phyloP scores from a whole-genome alignment of 1,140 invertebrate genomes.

The Drosophila subobscura region DNA sequence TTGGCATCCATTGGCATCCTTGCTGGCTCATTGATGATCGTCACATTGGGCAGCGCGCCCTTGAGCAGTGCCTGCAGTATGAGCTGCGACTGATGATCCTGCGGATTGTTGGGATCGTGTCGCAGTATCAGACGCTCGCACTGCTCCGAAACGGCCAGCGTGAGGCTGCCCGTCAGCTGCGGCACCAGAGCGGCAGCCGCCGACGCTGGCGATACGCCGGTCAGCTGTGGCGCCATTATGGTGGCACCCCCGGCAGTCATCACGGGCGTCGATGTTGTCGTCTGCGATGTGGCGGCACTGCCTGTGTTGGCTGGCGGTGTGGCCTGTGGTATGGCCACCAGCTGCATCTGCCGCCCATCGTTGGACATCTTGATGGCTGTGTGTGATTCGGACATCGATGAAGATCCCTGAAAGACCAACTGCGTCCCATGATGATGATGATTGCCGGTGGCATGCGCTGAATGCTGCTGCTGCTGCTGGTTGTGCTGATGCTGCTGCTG shows the following conservation, averaged over 20 bases:
- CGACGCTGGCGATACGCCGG: slow-evolving; percentile 71
- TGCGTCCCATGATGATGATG: slow-evolving; percentile 18
- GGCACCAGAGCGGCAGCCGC: slow-evolving; percentile 72
- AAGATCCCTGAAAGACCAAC: slow-evolving; percentile 44
- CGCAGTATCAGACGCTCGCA: slow-evolving; percentile 77
- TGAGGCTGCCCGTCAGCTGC: slow-evolving; percentile 79
- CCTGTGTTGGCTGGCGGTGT: slow-evolving; percentile 26
- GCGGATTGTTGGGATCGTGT: slow-evolving; percentile 80
- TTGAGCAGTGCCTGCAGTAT: slow-evolving; percentile 81
- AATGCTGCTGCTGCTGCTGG: slow-evolving; percentile 43
- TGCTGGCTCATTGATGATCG: slow-evolving; percentile 80
- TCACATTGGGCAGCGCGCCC: slow-evolving; percentile 80
- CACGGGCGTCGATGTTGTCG: slow-evolving; percentile 21
- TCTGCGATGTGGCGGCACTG: neutral
- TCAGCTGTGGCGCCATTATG: slow-evolving; percentile 69
- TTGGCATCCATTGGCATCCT: slow-evolving; percentile 56
- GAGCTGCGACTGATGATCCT: slow-evolving; percentile 81
- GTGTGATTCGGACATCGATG: slow-evolving; percentile 17
- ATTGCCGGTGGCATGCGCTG: slow-evolving; percentile 42
- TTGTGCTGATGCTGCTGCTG: slow-evolving; percentile 24
- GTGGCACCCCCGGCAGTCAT: slow-evolving; percentile 56
- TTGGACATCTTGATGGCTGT: slow-evolving; percentile 61
- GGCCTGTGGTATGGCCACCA: slow-evolving; percentile 69
- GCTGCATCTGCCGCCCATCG: slow-evolving; percentile 75
- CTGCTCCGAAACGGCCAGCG: slow-evolving; percentile 78